These are phyloP conservation scores for Synanthedon andrenaeformis DNA, from an alignment of 2,888 invertebrate genomes.

Conservation along the genomic window DNA sequence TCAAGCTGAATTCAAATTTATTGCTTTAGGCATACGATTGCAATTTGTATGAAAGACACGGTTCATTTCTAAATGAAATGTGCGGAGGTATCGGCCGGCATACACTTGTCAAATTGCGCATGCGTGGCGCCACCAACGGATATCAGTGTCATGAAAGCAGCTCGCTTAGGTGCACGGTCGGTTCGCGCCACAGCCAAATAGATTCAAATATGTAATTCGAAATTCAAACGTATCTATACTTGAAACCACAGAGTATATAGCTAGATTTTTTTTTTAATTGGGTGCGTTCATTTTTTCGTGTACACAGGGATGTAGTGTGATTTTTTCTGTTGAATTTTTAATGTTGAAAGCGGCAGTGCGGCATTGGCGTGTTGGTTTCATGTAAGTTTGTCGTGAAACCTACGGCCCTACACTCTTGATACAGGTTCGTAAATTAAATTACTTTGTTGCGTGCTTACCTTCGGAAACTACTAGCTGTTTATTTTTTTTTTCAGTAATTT, in stretches of 20 bases:
- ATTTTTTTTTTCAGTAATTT: neutral
- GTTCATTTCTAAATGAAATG: constrained; percentile 56
- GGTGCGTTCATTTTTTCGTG: neutral
- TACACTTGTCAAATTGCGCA: constrained; percentile 32
- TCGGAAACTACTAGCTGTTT: constrained; percentile 20
- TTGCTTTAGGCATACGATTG: constrained; percentile 7
- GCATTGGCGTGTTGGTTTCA: constrained; percentile 14
- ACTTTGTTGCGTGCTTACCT: constrained; percentile 42
- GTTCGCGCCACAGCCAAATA: constrained; percentile 13
- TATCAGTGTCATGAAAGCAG: constrained; percentile 32
- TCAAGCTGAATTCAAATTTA: neutral
- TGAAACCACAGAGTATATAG: neutral
- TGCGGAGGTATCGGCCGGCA: constrained; percentile 17
- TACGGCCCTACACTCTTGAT: constrained; percentile 16
- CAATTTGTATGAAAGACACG: constrained; percentile 11
- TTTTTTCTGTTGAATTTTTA: constrained; percentile 34
- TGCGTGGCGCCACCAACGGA: constrained; percentile 30
- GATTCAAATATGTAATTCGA: constrained; percentile 44
- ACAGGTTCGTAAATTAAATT: constrained; percentile 53
- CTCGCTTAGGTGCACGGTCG: constrained; percentile 33
- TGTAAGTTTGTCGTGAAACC: constrained; percentile 10
- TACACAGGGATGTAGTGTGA: neutral
- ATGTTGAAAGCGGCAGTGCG: constrained; percentile 23
- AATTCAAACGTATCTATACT: constrained; percentile 26
- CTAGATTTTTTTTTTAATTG: neutral